These are phyloP conservation scores for Cosmopolites sordidus DNA, from an alignment of 2,888 invertebrate genomes.

Conservation along the genomic window DNA sequence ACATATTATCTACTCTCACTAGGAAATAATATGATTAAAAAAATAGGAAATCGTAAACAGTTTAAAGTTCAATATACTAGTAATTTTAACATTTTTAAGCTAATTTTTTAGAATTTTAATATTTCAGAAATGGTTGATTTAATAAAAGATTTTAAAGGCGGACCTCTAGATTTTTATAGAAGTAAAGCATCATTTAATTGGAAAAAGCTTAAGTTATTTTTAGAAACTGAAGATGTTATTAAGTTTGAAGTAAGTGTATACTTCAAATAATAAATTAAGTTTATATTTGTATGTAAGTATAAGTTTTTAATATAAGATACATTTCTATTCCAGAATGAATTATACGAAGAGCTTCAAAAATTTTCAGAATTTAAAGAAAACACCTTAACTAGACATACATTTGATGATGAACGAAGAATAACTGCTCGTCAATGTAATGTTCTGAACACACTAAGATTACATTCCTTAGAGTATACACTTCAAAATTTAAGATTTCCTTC, in stretches of 20 bases:
- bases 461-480: conserved; percentile 54
- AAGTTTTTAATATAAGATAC: conserved; percentile 10
- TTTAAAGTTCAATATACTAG: no score
- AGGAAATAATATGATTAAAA: no score
- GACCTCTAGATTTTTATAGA: conserved; percentile 62
- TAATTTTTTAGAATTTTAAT: background rate
- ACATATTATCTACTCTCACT: no score
- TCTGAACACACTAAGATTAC: conserved; percentile 61
- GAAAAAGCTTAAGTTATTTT: conserved; percentile 55
- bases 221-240: conserved; percentile 54
- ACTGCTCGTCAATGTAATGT: conserved; percentile 59
- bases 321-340: conserved; percentile 36
- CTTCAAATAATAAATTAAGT: no score
- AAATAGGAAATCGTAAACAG: no score
- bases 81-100: no score
- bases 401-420: conserved; percentile 51
- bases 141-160: conserved; percentile 58
- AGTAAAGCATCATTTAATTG: conserved; percentile 64
- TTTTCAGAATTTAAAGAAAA: conserved; percentile 34
- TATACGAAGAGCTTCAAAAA: conserved; percentile 34
- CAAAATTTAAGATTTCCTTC: conserved; percentile 48
- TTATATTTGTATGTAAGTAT: no score
- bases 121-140: conserved; percentile 42
- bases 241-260: conserved; percentile 49
- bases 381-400: conserved; percentile 13